Base-by-base conservation (phyloP, 2,113 vertebrate species). In the Nesospiza acunhae region DNA sequence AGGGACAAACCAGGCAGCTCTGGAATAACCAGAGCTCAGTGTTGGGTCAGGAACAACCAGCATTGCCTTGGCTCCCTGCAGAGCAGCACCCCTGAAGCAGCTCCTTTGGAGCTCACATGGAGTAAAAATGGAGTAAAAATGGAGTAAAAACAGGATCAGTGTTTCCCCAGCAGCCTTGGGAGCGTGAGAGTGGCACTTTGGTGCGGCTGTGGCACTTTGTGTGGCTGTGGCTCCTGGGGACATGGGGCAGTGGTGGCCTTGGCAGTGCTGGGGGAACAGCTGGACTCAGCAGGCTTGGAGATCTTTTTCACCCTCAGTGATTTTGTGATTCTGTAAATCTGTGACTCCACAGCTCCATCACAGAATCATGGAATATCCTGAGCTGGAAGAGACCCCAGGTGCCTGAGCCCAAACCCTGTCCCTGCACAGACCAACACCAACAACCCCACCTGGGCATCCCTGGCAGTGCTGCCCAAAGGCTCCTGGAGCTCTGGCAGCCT, bases 391-490 rank as follows among this genome's bases (percentile, higher is more conserved):
- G 52, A 24, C 20, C 11, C 10, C 13, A 3, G 8, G 46, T n/a
- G 26, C 46, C 52, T 0, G 1, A 33, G 22, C 3, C 5, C 73
- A 6, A 10, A 10, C 27, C 5, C 53, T 22, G 27, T 0, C 62
- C 31, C 72, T 68, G 53, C 53, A 0, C 21, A 76, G 47, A 24
- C 13, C 24, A 24, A 49, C 50, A 31, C 63, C 46, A 19, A 1
- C 17, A 39, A 2, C 2, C 23, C 55, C 39, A 13, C 16, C 47
- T 27, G 46, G 39, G 39, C 39, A 39, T 39, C 39, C 39, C 53
- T 44, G 46, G 13, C 2, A 67, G 52, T 0, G 0, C 0, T 49
- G 16, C 1, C 70, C 83, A 26, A 59, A 13, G 1, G 0, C 23
- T 37, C 64, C 63, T 44, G 63, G 15, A 24, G 74, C 64, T 69